phyloP scores from a whole-genome alignment of 2,113 vertebrate species.

The Fregetta grallaria region DNA sequence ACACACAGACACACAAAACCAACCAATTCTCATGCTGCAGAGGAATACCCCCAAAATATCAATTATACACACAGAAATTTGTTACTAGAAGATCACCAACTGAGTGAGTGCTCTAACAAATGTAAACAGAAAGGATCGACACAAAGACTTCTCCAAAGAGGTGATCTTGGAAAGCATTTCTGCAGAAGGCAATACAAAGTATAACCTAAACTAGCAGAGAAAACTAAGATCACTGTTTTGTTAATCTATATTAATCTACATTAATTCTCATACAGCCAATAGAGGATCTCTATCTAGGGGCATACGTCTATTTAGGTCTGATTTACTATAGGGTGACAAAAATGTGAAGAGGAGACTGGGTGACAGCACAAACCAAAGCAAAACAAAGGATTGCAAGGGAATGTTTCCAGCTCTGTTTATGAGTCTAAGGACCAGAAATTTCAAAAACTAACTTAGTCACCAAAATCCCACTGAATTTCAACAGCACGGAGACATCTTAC shows the following conservation, averaged over 20 bases:
- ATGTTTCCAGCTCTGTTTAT: not conserved
- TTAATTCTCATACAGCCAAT: not conserved
- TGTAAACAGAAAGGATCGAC: not conserved
- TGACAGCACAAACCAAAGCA: not conserved
- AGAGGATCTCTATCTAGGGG: not conserved
- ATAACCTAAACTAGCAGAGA: not conserved
- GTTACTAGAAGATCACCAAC: not conserved
- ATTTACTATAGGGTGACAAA: not conserved
- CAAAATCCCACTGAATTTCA: not conserved
- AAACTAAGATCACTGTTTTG: not conserved
- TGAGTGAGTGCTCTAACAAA: not conserved
- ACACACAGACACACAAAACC: no score
- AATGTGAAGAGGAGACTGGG: not conserved
- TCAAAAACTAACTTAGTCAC: not conserved
- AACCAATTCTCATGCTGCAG: not conserved
- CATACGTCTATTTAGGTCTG: not conserved
- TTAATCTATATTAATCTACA: not conserved
- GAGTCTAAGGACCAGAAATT: not conserved
- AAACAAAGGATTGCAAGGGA: not conserved
- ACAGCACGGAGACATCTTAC: not conserved
- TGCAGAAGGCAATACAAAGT: not conserved
- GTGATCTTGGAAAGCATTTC: not conserved
- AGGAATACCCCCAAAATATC: not conserved
- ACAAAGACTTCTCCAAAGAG: not conserved
- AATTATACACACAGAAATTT: not conserved